phyloP scores from a whole-genome alignment of 2,797 vertebrate species.

The Takifugu rubripes region DNA sequence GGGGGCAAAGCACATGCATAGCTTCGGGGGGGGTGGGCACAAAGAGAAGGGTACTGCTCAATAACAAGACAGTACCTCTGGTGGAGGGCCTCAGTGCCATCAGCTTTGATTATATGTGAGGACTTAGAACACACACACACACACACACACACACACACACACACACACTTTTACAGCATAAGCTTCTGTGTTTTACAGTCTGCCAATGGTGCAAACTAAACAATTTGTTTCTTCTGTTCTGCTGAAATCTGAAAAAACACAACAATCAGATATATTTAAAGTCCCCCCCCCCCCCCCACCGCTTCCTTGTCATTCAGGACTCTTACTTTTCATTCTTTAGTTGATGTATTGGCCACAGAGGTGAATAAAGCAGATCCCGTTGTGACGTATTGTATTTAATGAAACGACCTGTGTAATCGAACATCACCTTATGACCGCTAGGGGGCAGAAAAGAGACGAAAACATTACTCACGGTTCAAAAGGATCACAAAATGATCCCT shows the following conservation, averaged over 20 bases:
- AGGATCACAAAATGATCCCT: not conserved
- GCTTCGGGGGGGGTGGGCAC: slow-evolving; percentile 39
- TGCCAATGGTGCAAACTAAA: not conserved
- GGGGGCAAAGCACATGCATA: slow-evolving; percentile 57
- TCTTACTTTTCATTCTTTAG: not conserved
- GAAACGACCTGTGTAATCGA: not conserved
- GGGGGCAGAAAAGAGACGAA: not conserved
- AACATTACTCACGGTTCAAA: not conserved
- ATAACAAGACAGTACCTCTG: slow-evolving; percentile 41
- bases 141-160: not conserved
- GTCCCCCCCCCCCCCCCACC: too few relatives aligned
- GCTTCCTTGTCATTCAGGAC: not conserved
- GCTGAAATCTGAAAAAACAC: not conserved
- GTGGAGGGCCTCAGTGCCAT: slow-evolving; percentile 31
- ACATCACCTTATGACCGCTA: not conserved
- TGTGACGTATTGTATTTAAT: not conserved
- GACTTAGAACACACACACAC: slow-evolving; percentile 4
- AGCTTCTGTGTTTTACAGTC: slow-evolving; percentile 17
- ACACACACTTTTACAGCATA: not conserved
- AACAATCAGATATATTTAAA: not conserved
- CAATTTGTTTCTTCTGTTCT: not conserved
- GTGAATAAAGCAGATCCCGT: not conserved
- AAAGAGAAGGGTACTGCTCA: slow-evolving; percentile 57
- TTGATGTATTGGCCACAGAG: not conserved
- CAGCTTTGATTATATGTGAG: slow-evolving; percentile 21